Conservation (phyloP, 2,888 invertebrate species). For the Drosophila peninsularis region DNA sequence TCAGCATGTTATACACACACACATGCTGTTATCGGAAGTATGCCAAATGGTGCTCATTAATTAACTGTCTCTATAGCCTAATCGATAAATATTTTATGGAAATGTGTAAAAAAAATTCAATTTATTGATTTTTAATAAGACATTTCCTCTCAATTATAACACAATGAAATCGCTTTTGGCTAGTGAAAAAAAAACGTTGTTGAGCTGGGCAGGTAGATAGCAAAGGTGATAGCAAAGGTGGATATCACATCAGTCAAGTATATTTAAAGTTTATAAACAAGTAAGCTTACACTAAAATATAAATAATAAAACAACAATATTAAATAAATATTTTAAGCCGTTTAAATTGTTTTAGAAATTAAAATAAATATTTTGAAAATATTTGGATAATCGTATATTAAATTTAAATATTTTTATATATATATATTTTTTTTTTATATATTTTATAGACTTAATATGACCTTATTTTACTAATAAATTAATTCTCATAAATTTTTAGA, state of each 20-base stretch:
- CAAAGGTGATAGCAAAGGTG: background rate
- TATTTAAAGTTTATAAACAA: background rate
- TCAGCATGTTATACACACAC: conserved; percentile 22
- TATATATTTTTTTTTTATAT: too few relatives aligned
- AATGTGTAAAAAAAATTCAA: conserved; percentile 13
- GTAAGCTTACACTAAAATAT: background rate
- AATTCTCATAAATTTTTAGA: too few relatives aligned
- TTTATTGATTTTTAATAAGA: conserved; percentile 56
- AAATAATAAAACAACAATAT: too few relatives aligned
- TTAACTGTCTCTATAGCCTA: conserved; percentile 16
- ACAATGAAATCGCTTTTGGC: conserved; percentile 10
- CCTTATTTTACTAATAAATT: too few relatives aligned
- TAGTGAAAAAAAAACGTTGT: background rate
- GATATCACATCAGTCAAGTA: too few relatives aligned
- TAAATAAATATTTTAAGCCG: too few relatives aligned
- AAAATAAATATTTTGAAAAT: too few relatives aligned
- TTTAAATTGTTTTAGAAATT: too few relatives aligned
- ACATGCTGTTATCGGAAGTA: conserved; percentile 43
- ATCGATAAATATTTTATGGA: background rate
- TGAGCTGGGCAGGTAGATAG: background rate
- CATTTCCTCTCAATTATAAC: conserved; percentile 41
- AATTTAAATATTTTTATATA: too few relatives aligned
- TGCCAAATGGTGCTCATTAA: conserved; percentile 45
- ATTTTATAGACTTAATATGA: too few relatives aligned
- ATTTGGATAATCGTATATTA: too few relatives aligned